Evolutionary conservation across 2,888 invertebrate genomes (phyloP), one percentile per base, ranked within the genome.

Genomic region (Catocala nupta): DNA sequence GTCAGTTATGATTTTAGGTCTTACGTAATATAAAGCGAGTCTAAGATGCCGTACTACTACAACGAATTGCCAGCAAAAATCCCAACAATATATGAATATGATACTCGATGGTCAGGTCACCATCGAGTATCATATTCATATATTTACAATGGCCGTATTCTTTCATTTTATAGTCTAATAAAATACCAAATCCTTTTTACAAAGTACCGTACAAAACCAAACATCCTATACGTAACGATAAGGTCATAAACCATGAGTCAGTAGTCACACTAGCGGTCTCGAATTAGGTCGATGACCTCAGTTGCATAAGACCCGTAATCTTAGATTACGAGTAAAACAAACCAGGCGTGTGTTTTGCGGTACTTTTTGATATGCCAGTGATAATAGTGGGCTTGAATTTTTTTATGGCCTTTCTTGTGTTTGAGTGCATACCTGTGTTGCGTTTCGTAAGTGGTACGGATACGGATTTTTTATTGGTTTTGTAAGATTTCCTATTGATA

Each of bases 271-370:
- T 43, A 50, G 49, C 51, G 12, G 13, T 48, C 62, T 44, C 82
- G 75, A 90, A 90, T 87, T 90, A 79, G 90, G 89, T 71, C 90
- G 78, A 80, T 82, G 90, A 90, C 89, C 90, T 78, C 79, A 70
- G 81, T 90, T 90, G 81, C 89, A 85, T 88, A 88, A 89, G 82
- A 74, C 52, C 1, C 34, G 53, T 64, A 64, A 63, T 64, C 63
- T 64, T 44, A 70, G 80, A 80, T 77, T 79, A 77, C 52, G 54
- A 64, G 70, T 72, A 63, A 71, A 76, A 78, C 71, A 77, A 70
- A 73, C 65, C 75, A 68, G 63, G 62, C 70, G 67, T 61, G 63
- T 47, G 63, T 65, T 65, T 60, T 54, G 60, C 60, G 65, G 60
- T 65, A 56, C 56, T 60, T 61, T 64, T 51, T 63, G 63, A 58